A percentile compares a stretch with the other conserved stretches of the same genome.
Conservation (phyloP, 2,888 invertebrate species). For the Amitus sp. region DNA sequence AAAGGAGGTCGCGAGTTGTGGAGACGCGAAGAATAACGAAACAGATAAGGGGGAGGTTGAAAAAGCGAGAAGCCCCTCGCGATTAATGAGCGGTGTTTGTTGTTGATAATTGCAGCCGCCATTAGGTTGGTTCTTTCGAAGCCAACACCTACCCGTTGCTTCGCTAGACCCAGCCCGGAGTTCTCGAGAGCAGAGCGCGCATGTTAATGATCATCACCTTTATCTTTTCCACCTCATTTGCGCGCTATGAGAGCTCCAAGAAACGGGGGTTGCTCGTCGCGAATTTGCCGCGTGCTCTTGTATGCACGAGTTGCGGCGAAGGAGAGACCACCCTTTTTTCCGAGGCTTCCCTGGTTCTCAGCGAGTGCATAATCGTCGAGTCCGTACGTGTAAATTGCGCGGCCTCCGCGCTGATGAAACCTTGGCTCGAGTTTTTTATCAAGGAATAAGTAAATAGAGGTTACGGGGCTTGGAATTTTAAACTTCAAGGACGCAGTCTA, state of each 20-base stretch:
- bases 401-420: conserved; percentile 35
- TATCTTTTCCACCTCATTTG: conserved; percentile 67
- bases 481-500: too few species aligned
- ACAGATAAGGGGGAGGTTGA: conserved; percentile 16
- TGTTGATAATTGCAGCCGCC: conserved; percentile 66
- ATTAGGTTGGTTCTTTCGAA: conserved; percentile 58
- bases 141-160: conserved; percentile 32
- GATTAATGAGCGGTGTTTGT: conserved; percentile 67
- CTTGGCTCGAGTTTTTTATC: conserved; percentile 23
- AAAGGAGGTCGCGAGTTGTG: conserved; percentile 3
- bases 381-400: conserved; percentile 25
- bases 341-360: conserved; percentile 19
- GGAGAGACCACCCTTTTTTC: conserved; percentile 16
- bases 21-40: conserved; percentile 7
- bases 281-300: conserved; percentile 20
- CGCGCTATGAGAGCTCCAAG: conserved; percentile 53
- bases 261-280: conserved; percentile 29
- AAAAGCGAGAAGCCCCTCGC: conserved; percentile 53
- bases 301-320: conserved; percentile 22
- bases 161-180: conserved; percentile 9
- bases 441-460: too few species aligned
- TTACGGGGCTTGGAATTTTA: background rate
- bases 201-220: conserved; percentile 65
- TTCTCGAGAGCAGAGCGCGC: conserved; percentile 58
- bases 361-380: conserved; percentile 34